Base-by-base conservation (phyloP, 2,113 vertebrate species). In the Tauraco erythrolophus region DNA sequence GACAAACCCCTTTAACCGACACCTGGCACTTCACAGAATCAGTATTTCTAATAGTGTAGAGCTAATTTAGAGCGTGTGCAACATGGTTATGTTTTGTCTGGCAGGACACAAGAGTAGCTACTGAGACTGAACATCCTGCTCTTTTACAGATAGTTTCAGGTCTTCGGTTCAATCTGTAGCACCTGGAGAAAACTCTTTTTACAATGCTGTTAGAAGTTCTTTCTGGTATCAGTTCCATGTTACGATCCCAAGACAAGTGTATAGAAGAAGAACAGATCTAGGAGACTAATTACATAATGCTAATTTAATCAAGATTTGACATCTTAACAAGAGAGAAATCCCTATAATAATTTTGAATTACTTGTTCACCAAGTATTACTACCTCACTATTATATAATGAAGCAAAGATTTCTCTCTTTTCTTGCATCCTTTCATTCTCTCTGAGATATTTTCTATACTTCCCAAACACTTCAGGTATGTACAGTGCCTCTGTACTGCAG, bases 291-390 rank as follows among this genome's bases (percentile, higher is more conserved):
- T 85, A 80, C n/a, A n/a, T 90, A 88, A 93, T 74, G 46, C 18
- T 77, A 72, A 58, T 92, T 62, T 77, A 92, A 88, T 80, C 46
- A 85, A 90, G 78, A 61, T 54, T 60, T 94, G 77, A 88, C 70
- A 85, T 78, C 13, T 64, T 89, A 91, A 41, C 60, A 82, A 91
- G 68, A 53, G 61, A 91, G 51, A 89, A 87, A 91, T 60, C 16
- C 35, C 35, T 87, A 25, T 75, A 75, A 94, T 81, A 71, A 82
- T 88, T 88, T 84, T 76, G 61, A 24, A 41, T 60, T 33, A 68
- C 45, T 79, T 76, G 33, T 79, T 66, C 53, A 64, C 22, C 17
- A 46, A 65, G 53, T 71, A 60, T 65, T 62, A 35, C 62, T 50
- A 39, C 45, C 8, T 95, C 53, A 30, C n/a, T 84, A 3, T 89